Evolutionary conservation across 2,113 vertebrate species (phyloP), one percentile per base, ranked within the genome.

Genomic region (Vanacampus margaritifer): DNA sequence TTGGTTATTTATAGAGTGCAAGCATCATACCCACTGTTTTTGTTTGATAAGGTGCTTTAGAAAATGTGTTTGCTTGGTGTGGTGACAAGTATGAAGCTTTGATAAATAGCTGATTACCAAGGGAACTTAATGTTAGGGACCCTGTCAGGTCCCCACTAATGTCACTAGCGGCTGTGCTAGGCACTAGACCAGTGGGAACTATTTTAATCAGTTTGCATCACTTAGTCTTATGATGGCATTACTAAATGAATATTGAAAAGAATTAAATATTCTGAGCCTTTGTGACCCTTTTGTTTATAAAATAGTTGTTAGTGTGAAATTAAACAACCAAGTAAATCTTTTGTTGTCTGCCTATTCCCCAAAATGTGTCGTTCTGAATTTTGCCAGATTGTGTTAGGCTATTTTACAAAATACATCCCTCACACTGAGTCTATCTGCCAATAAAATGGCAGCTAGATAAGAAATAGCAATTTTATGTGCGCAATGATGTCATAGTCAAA

Each of bases 21-120:
- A 67, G 5, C 60, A 64, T 43, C 37, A 69, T 51, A 23, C 61
- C 24, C 56, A 19, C 37, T 71, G 53, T 68, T 71, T 62, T 32
- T 63, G 59, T 51, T 13, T 61, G 24, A 45, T 79, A 80, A 80
- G 79, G 56, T 46, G 36, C 59, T 41, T 65, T 37, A 78, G 51
- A 64, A 81, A 76, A 79, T 54, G 39, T 57, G 26, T 75, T 57
- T 76, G 79, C 76, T 78, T 77, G 77, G 65, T 14, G 71, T 65
- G 70, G 61, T 72, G 54, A 63, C 56, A 65, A 71, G 24, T 66
- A 80, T 73, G 60, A 36, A 59, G 35, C 70, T 75, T 71, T n/a
- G 13, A 41, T 41, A 32, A 71, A 75, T 51, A 56, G 54, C 56
- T 73, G 48, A 61, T 65, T 36, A 53, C 36, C 21, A 66, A 63